Evolutionary conservation across 2,113 vertebrate genomes (phyloP).

Genomic region (Ceuthmochares aereus): DNA sequence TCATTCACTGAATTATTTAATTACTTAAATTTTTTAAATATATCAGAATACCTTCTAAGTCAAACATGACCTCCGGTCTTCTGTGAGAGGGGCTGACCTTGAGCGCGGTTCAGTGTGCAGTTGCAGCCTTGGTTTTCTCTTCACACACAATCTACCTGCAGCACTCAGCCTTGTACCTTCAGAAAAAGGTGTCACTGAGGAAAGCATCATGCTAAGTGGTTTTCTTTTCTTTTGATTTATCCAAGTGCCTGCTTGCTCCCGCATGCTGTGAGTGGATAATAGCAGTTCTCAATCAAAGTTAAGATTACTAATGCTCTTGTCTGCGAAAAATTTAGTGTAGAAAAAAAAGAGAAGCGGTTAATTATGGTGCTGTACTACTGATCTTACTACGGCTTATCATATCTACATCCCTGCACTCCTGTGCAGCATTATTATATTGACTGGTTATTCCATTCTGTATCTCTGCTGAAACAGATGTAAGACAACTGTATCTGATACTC

Average conservation of each 20-base stretch:
- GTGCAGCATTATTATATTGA: background rate
- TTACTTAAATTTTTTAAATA: slow-evolving; percentile 50
- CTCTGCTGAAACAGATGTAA: background rate
- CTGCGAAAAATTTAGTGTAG: slow-evolving; percentile 35
- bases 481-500: background rate
- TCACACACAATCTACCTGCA: background rate
- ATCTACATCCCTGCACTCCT: background rate
- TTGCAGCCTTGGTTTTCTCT: slow-evolving; percentile 1
- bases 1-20: slow-evolving; percentile 54
- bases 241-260: slow-evolving; percentile 53
- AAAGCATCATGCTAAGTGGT: slow-evolving; percentile 28
- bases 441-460: background rate
- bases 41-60: slow-evolving; percentile 38
- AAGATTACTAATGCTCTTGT: slow-evolving; percentile 46
- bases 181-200: slow-evolving; percentile 34
- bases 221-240: slow-evolving; percentile 51
- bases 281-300: slow-evolving; percentile 60
- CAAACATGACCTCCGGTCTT: slow-evolving; percentile 9
- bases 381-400: slow-evolving; percentile 5
- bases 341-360: background rate
- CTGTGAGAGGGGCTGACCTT: slow-evolving; percentile 1
- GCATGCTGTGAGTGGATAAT: slow-evolving; percentile 60
- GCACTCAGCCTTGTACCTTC: slow-evolving; percentile 29
- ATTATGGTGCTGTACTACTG: background rate
- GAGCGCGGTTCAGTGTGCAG: background rate